Conservation (phyloP, 2,888 invertebrate species). For the Ariolimax columbianus region DNA sequence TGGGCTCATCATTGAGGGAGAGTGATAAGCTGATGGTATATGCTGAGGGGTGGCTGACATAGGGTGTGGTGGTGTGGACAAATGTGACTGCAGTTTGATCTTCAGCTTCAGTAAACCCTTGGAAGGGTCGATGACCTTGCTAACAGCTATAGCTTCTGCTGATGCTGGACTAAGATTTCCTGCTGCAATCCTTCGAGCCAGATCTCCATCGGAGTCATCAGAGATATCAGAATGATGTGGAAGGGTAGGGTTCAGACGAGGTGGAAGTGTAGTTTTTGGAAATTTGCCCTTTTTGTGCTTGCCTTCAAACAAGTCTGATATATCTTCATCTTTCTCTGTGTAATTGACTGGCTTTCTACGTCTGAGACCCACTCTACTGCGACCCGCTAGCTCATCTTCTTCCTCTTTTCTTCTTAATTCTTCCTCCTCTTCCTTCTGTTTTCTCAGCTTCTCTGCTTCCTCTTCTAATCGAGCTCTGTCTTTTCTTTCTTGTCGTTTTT, state of each 20-base stretch:
- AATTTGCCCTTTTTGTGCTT: not conserved
- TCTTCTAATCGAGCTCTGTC: slow-evolving; percentile 25
- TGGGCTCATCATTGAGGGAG: slow-evolving; percentile 50
- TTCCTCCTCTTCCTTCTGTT: slow-evolving; percentile 45
- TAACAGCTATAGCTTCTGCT: slow-evolving; percentile 55
- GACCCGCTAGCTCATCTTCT: slow-evolving; percentile 41
- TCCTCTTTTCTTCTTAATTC: slow-evolving; percentile 40
- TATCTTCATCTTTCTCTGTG: slow-evolving; percentile 51
- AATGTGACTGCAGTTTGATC: slow-evolving; percentile 65
- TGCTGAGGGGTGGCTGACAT: slow-evolving; percentile 48
- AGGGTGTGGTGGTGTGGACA: slow-evolving; percentile 47
- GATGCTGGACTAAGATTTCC: slow-evolving; percentile 40
- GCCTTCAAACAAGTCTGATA: slow-evolving; percentile 46
- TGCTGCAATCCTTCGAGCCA: slow-evolving; percentile 34
- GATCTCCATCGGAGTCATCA: slow-evolving; percentile 51
- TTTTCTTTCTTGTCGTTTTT: slow-evolving; percentile 34
- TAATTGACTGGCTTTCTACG: slow-evolving; percentile 50
- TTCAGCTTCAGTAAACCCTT: slow-evolving; percentile 77
- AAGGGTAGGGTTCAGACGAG: slow-evolving; percentile 47
- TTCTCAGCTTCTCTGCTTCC: slow-evolving; percentile 37
- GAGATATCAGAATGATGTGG: slow-evolving; percentile 51
- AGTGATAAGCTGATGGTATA: slow-evolving; percentile 44
- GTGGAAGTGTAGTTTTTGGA: slow-evolving; percentile 40
- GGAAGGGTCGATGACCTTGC: slow-evolving; percentile 73
- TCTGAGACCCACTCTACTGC: slow-evolving; percentile 43